A percentile compares a stretch with the other conserved stretches of the same genome.
phyloP scores from a whole-genome alignment of 2,797 vertebrate species.

The Anableps anableps region DNA sequence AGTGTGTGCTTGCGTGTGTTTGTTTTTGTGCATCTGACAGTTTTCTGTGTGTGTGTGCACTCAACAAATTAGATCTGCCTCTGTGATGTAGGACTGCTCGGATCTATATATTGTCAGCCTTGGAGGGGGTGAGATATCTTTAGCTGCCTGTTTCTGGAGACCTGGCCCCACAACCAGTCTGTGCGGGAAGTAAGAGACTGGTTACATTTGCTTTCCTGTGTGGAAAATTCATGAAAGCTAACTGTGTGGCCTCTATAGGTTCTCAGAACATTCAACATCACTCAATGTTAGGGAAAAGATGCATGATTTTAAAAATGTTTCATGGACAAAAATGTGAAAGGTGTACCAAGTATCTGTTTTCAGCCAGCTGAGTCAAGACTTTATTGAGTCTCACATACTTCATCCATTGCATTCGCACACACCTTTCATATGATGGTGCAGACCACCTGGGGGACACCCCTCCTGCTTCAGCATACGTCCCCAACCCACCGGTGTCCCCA shows the following conservation, averaged over 20 bases:
- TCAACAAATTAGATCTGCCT: conserved; percentile 68
- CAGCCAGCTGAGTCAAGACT: neutral
- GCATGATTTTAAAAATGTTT: neutral
- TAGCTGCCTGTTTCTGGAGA: conserved; percentile 35
- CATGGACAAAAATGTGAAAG: neutral
- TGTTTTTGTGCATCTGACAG: conserved; percentile 31
- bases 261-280: conserved; percentile 28
- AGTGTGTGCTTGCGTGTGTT: conserved; percentile 38
- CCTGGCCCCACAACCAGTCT: conserved; percentile 19
- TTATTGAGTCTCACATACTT: too few relatives aligned
- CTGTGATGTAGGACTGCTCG: conserved; percentile 64
- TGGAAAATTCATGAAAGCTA: conserved; percentile 31
- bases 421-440: too few relatives aligned
- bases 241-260: conserved; percentile 55
- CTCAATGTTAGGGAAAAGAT: neutral
- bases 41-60: conserved; percentile 23
- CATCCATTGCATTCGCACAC: too few relatives aligned
- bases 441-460: too few relatives aligned
- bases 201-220: conserved; percentile 28
- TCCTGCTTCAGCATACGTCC: too few relatives aligned
- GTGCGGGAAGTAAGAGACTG: neutral
- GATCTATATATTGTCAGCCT: conserved; percentile 50
- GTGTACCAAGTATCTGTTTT: neutral
- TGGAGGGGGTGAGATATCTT: conserved; percentile 42
- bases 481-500: too few relatives aligned